Conservation (phyloP, 2,113 vertebrate species). For the Siniperca knerii region DNA sequence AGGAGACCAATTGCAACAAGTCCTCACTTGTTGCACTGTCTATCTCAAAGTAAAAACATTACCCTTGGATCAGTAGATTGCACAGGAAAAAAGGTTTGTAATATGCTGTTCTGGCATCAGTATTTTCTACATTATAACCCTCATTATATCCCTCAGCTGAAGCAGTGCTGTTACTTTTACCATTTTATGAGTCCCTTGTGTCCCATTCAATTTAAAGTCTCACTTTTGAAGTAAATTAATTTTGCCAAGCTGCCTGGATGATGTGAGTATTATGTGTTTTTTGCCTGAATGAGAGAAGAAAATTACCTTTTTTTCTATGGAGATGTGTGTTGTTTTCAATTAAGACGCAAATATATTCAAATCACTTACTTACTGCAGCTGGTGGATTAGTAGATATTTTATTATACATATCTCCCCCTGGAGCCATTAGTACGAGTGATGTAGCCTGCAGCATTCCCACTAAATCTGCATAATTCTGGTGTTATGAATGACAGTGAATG, state of each 20-base stretch:
- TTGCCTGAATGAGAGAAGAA: conserved; percentile 33
- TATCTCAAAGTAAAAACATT: background rate
- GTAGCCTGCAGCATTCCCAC: conserved; percentile 33
- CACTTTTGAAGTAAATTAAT: conserved; percentile 38
- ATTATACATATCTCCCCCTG: conserved; percentile 43
- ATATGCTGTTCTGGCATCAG: background rate
- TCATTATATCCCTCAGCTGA: background rate
- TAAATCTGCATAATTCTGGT: conserved; percentile 50
- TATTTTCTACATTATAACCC: background rate
- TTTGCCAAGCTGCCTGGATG: conserved; percentile 2
- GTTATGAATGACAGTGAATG: conserved; percentile 27
- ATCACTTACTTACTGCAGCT: conserved; percentile 46
- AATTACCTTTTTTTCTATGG: conserved; percentile 10
- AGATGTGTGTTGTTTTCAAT: conserved; percentile 57
- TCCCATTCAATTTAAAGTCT: conserved; percentile 33
- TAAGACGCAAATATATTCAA: conserved; percentile 49
- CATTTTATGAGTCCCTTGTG: conserved; percentile 2
- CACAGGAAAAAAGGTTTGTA: background rate
- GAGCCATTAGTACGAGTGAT: conserved; percentile 34
- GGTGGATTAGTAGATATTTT: conserved; percentile 48
- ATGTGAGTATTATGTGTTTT: conserved; percentile 30
- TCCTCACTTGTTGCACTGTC: background rate
- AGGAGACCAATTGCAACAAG: background rate
- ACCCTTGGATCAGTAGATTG: background rate
- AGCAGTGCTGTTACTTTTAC: background rate